phyloP scores from a whole-genome alignment of 2,888 invertebrate species.

The Ditylenchus weischeri region DNA sequence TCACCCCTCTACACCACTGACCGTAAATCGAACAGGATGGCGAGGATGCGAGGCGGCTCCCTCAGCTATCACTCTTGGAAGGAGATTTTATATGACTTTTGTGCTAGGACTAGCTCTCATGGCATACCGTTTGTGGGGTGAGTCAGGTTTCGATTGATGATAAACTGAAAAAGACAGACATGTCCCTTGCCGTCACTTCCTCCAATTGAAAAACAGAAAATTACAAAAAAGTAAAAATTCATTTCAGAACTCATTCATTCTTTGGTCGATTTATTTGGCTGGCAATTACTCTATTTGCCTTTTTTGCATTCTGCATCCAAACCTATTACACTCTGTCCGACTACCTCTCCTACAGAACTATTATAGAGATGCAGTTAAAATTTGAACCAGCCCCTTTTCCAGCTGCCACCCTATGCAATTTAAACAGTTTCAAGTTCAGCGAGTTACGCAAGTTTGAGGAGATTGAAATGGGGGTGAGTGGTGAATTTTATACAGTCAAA shows the following conservation, averaged over 20 bases:
- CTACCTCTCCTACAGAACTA: constrained; percentile 56
- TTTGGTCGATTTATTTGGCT: constrained; percentile 52
- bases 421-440: constrained; percentile 54
- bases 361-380: constrained; percentile 58
- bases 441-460: constrained; percentile 53
- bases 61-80: constrained; percentile 33
- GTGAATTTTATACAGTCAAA: neutral
- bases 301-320: constrained; percentile 48
- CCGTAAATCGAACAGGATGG: neutral
- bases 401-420: constrained; percentile 53
- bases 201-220: no score
- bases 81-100: constrained; percentile 52
- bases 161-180: constrained; percentile 11
- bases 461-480: constrained; percentile 43
- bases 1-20: constrained; percentile 2
- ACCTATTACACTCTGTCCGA: constrained; percentile 58
- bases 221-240: no score
- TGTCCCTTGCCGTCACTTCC: no score
- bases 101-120: constrained; percentile 55
- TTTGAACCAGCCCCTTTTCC: constrained; percentile 57
- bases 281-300: constrained; percentile 42
- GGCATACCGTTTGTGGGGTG: constrained; percentile 53
- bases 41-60: constrained; percentile 9
- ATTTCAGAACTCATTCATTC: constrained; percentile 50
- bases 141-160: constrained; percentile 11